Evolutionary conservation across 2,113 vertebrate genomes (phyloP).

Genomic region (Trinectes maculatus): DNA sequence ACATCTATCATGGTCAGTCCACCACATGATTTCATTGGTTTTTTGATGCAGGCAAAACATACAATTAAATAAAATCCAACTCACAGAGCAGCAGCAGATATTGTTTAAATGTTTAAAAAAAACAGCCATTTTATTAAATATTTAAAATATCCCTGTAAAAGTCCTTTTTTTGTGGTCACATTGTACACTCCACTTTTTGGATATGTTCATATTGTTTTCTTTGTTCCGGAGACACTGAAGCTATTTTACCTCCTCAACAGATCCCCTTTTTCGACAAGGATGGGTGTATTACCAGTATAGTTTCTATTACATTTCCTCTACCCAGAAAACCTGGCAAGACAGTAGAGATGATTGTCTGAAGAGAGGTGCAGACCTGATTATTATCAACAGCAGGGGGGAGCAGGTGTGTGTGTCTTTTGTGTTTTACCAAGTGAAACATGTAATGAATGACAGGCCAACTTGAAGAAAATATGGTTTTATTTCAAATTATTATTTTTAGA

Average conservation of each 20-base stretch:
- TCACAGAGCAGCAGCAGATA: background rate
- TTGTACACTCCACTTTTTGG: too few relatives aligned
- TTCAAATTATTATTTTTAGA: too few relatives aligned
- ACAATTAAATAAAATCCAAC: too few relatives aligned
- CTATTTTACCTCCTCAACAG: background rate
- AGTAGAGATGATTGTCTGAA: slow-evolving; percentile 43
- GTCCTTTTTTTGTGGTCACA: too few relatives aligned
- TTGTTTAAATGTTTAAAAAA: background rate
- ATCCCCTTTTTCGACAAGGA: background rate
- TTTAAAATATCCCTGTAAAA: background rate
- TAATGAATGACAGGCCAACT: too few relatives aligned
- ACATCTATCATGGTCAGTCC: too few relatives aligned
- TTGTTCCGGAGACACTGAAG: background rate
- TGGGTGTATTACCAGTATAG: slow-evolving; percentile 30
- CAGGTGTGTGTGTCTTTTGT: slow-evolving; percentile 20
- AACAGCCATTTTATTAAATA: background rate
- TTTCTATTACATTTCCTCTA: slow-evolving; percentile 42
- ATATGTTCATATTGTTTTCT: background rate
- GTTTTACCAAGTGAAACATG: too few relatives aligned
- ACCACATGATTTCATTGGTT: too few relatives aligned
- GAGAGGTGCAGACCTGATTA: slow-evolving; percentile 43
- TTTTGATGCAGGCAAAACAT: too few relatives aligned
- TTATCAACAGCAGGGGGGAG: slow-evolving; percentile 47
- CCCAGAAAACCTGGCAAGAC: slow-evolving; percentile 23
- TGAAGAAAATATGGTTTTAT: too few relatives aligned